Evolutionary conservation across 2,113 vertebrate genomes (phyloP).

Genomic region (Macrotis lagotis): DNA sequence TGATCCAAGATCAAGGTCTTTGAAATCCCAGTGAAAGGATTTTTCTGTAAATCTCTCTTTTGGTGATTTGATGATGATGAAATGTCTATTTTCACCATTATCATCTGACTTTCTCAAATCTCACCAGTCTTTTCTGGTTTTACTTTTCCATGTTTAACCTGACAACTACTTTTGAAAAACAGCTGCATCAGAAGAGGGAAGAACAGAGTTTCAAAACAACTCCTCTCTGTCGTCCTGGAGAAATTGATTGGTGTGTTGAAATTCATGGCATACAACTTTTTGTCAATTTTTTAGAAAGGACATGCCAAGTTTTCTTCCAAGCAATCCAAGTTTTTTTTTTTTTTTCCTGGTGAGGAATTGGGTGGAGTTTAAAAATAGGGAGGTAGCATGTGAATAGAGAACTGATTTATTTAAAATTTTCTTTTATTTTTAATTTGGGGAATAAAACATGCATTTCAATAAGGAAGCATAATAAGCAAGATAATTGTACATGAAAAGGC

Average conservation of each 20-base stretch:
- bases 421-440: neutral
- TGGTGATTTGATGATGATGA: neutral
- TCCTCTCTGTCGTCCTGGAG: neutral
- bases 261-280: neutral
- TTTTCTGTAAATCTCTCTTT: neutral
- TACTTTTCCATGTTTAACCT: neutral
- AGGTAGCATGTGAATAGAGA: neutral
- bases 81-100: neutral
- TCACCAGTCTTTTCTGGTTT: neutral
- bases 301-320: neutral
- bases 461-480: neutral
- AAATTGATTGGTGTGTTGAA: neutral
- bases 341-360: neutral
- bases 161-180: neutral
- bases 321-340: neutral
- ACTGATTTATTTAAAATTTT: neutral
- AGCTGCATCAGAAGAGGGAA: neutral
- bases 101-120: neutral
- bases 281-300: neutral
- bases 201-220: neutral
- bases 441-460: neutral
- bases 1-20: accelerated
- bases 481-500: neutral
- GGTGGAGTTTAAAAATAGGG: neutral
- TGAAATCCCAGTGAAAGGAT: accelerated